Percentiles rank a stretch among this genome's conserved stretches.
Conservation (phyloP, 2,888 invertebrate species). For the Drosophila birchii region DNA sequence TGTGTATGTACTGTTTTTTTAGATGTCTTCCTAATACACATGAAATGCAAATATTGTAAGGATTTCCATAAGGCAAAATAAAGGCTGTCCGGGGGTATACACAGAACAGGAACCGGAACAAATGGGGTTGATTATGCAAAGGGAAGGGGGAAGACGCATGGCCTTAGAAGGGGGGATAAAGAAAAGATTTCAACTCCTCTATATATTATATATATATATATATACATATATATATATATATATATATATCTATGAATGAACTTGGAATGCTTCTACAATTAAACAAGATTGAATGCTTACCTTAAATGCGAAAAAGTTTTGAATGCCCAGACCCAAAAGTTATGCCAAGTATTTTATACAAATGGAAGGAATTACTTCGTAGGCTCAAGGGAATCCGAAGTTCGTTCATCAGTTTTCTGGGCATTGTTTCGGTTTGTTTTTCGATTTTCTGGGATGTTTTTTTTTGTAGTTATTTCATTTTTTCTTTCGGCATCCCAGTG, state of each 20-base stretch:
- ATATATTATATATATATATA: too few relatives aligned
- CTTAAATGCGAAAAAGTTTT: conserved; percentile 18
- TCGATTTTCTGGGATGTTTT: conserved; percentile 19
- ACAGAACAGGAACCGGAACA: neutral
- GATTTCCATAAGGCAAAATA: neutral
- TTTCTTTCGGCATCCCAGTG: conserved; percentile 21
- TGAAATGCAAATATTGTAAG: conserved; percentile 1
- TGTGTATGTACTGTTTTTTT: neutral
- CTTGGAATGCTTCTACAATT: conserved; percentile 16
- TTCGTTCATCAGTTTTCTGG: conserved; percentile 35
- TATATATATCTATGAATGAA: neutral
- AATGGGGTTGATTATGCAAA: conserved; percentile 13
- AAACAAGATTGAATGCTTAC: conserved; percentile 24
- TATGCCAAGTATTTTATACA: conserved; percentile 36
- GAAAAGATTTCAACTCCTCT: conserved; percentile 11
- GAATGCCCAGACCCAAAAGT: conserved; percentile 26
- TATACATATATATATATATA: too few relatives aligned
- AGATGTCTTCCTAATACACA: neutral
- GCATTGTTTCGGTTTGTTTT: conserved; percentile 40
- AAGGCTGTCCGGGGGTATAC: neutral
- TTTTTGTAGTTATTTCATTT: conserved; percentile 6
- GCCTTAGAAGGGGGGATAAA: neutral
- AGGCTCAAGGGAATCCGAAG: conserved; percentile 38
- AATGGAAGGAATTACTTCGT: conserved; percentile 18
- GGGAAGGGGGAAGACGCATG: neutral